Conservation (phyloP, 1,140 invertebrate species). For the Diorhabda carinulata region DNA sequence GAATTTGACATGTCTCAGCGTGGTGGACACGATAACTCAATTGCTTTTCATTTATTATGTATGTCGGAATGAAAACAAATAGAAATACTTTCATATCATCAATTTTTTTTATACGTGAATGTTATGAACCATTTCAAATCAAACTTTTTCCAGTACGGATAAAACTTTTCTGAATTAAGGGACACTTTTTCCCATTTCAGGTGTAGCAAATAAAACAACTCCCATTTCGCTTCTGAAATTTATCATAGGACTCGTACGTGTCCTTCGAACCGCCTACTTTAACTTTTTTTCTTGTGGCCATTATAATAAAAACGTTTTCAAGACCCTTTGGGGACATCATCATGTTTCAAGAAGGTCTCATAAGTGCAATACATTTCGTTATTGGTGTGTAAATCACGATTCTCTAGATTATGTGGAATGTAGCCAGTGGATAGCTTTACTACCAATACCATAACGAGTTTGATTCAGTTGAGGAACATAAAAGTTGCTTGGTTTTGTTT, state of each 20-base stretch:
- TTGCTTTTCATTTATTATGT: no score
- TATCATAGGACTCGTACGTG: conserved; percentile 13
- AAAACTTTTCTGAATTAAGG: not conserved
- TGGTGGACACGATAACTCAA: no score
- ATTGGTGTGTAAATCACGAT: conserved; percentile 9
- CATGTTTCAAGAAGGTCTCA: conserved; percentile 9
- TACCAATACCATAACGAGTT: not conserved
- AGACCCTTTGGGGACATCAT: conserved; percentile 14
- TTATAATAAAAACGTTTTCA: conserved; percentile 12
- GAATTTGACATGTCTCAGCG: no score
- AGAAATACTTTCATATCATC: no score
- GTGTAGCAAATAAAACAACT: not conserved
- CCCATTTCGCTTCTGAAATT: not conserved
- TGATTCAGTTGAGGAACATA: not conserved
- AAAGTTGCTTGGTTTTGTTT: not conserved
- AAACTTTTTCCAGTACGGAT: not conserved
- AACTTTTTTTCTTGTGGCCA: not conserved
- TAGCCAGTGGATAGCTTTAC: not conserved
- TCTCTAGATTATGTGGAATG: conserved; percentile 4
- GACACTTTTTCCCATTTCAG: not conserved
- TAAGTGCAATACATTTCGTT: conserved; percentile 13
- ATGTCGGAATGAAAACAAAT: no score
- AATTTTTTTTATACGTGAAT: no score
- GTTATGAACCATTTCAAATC: no score
- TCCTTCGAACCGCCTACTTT: conserved; percentile 9